Evolutionary conservation across 2,888 invertebrate genomes (phyloP).

Genomic region (Tenthredo notha): DNA sequence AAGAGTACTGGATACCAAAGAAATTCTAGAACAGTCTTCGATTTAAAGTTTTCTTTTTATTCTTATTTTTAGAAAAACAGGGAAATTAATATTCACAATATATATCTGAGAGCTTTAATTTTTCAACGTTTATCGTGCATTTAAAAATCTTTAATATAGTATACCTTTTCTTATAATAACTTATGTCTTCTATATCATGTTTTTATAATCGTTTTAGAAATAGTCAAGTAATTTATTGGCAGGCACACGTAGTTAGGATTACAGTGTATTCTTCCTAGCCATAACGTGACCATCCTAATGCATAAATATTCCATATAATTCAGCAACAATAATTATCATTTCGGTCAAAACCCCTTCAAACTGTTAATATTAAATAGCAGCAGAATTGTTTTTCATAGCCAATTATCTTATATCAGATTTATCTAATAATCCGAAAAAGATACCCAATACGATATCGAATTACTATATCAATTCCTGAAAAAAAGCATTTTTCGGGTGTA

Average conservation of each 20-base stretch:
- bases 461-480: neutral
- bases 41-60: neutral
- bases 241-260: neutral
- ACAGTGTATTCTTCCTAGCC: neutral
- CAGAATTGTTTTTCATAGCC: neutral
- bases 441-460: neutral
- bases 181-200: neutral
- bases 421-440: neutral
- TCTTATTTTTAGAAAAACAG: neutral
- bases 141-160: neutral
- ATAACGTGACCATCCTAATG: neutral
- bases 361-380: neutral
- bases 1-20: constrained; percentile 50
- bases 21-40: constrained; percentile 15
- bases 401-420: neutral
- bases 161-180: neutral
- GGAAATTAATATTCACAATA: neutral
- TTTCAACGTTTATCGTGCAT: neutral
- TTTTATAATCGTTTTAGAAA: neutral
- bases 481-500: neutral
- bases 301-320: no score
- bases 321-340: no score
- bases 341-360: neutral
- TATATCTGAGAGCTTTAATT: neutral
- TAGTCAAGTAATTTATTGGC: neutral